Percentiles rank a stretch among this genome's conserved stretches.
Evolutionary conservation across 1,140 invertebrate species (phyloP).

Genomic region (Chrysoperla carnea): DNA sequence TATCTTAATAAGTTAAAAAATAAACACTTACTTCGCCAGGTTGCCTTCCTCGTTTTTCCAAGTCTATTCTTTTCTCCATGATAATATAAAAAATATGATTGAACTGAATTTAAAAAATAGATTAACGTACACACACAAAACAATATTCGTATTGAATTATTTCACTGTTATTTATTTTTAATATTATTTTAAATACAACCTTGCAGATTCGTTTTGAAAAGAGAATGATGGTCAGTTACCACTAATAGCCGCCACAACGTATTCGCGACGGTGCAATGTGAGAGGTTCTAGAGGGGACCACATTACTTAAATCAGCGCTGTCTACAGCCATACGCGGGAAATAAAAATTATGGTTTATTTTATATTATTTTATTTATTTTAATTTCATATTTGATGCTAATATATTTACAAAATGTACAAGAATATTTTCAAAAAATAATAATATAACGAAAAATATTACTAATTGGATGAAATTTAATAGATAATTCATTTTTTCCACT

Average conservation of each 20-base stretch:
- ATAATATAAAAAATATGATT: not conserved
- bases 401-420: no score
- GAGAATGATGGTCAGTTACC: not conserved
- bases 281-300: not conserved
- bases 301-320: not conserved
- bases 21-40: constrained; percentile 56
- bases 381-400: no score
- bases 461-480: no score
- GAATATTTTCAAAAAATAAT: no score
- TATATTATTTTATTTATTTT: not conserved
- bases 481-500: no score
- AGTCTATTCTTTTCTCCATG: constrained; percentile 88
- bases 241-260: not conserved
- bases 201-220: not conserved
- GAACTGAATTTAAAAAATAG: not conserved
- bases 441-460: no score
- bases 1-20: constrained; percentile 13
- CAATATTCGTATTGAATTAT: no score
- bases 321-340: not conserved
- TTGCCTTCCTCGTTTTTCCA: constrained; percentile 70
- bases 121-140: not conserved
- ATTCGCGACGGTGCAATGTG: not conserved
- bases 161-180: no score
- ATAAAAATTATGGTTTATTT: not conserved
- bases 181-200: not conserved